A percentile compares a stretch with the other conserved stretches of the same genome.
phyloP scores from a whole-genome alignment of 2,113 vertebrate genomes.

The Strix aluco region DNA sequence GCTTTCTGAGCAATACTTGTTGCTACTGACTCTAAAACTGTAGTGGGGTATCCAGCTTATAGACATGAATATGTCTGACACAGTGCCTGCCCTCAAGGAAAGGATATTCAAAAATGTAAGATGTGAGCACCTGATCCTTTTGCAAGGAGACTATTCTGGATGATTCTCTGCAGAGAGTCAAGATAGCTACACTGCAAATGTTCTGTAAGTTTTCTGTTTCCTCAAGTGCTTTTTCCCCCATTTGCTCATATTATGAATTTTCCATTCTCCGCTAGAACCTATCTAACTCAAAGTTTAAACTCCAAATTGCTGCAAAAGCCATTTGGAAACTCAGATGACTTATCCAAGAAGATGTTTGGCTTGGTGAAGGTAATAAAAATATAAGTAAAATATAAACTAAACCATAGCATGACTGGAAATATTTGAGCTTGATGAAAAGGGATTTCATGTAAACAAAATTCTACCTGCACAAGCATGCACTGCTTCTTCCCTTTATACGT shows the following conservation, averaged over 20 bases:
- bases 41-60: neutral
- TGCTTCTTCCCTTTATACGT: neutral
- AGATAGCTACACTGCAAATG: neutral
- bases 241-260: neutral
- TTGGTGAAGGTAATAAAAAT: constrained; percentile 2
- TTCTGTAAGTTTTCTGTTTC: constrained; percentile 11
- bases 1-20: constrained; percentile 20
- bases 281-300: neutral
- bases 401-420: neutral
- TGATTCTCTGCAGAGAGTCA: neutral
- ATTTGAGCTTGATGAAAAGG: neutral
- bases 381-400: neutral
- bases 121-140: neutral
- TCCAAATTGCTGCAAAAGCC: neutral
- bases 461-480: neutral
- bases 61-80: neutral
- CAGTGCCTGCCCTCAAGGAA: neutral
- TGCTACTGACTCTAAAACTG: constrained; percentile 2
- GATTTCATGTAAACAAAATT: neutral
- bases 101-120: neutral
- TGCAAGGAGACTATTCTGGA: neutral
- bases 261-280: neutral
- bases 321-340: neutral
- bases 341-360: neutral
- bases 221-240: neutral